Evolutionary conservation across 2,113 vertebrate genomes (phyloP).

Genomic region (Crotalus helleri): DNA sequence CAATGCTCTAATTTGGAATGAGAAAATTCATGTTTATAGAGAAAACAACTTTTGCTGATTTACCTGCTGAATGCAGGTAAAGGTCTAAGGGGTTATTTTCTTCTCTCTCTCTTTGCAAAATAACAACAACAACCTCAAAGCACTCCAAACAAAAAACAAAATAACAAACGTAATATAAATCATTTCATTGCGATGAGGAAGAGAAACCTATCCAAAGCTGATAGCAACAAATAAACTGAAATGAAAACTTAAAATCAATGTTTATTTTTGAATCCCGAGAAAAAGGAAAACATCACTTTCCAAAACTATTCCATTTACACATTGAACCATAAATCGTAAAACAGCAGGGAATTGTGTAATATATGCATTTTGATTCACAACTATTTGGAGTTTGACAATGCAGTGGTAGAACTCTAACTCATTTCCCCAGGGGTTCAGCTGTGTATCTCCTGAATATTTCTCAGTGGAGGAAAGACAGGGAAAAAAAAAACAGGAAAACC

Average conservation of each 20-base stretch:
- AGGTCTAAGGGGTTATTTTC: neutral
- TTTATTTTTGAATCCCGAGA: neutral
- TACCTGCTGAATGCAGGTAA: neutral
- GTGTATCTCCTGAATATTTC: neutral
- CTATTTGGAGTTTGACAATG: neutral
- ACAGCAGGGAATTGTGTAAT: neutral
- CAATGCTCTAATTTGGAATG: neutral
- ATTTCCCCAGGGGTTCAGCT: neutral
- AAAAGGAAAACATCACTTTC: neutral
- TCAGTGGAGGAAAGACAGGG: neutral
- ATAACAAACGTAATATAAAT: neutral
- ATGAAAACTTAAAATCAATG: slow-evolving; percentile 10
- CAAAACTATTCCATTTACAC: neutral
- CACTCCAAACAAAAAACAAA: neutral
- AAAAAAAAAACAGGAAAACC: neutral
- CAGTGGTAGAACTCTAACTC: neutral
- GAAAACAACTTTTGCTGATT: neutral
- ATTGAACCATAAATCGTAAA: neutral
- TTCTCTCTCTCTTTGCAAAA: neutral
- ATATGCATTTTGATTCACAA: slow-evolving; percentile 5
- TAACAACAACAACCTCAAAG: neutral
- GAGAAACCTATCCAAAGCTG: neutral
- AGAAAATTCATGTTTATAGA: neutral
- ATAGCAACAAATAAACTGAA: neutral
- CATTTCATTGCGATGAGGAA: neutral